Evolutionary conservation across 2,113 vertebrate genomes (phyloP).

Genomic region (Stomatorhinus ivindoensis): DNA sequence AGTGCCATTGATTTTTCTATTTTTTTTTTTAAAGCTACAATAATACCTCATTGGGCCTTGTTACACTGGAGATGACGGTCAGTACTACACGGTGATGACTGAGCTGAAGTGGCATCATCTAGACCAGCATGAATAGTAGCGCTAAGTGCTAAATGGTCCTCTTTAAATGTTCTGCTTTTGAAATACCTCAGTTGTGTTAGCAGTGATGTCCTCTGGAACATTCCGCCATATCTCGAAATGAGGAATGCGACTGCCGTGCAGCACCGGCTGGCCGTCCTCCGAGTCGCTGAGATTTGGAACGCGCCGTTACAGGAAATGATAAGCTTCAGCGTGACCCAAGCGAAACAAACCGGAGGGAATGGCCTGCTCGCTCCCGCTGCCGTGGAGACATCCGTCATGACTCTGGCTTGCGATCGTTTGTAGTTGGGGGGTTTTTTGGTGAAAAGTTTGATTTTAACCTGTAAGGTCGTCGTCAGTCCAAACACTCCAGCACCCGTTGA

Average conservation of each 20-base stretch:
- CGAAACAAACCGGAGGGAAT: background rate
- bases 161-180: background rate
- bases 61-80: background rate
- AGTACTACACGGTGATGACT: background rate
- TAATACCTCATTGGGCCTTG: background rate
- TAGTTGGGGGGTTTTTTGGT: background rate
- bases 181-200: background rate
- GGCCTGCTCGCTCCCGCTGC: background rate
- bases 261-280: background rate
- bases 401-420: background rate
- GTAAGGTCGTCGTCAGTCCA: background rate
- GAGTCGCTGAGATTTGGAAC: background rate
- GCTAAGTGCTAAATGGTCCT: background rate
- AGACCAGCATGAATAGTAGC: background rate
- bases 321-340: background rate
- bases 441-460: background rate
- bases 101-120: background rate
- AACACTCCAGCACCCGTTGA: background rate
- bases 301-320: slow-evolving; percentile 6
- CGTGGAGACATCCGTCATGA: background rate
- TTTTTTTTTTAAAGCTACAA: background rate
- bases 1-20: background rate
- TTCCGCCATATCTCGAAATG: background rate
- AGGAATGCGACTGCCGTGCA: background rate
- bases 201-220: background rate